Conservation (phyloP, 2,113 vertebrate genomes). For the Synchiropus splendidus region DNA sequence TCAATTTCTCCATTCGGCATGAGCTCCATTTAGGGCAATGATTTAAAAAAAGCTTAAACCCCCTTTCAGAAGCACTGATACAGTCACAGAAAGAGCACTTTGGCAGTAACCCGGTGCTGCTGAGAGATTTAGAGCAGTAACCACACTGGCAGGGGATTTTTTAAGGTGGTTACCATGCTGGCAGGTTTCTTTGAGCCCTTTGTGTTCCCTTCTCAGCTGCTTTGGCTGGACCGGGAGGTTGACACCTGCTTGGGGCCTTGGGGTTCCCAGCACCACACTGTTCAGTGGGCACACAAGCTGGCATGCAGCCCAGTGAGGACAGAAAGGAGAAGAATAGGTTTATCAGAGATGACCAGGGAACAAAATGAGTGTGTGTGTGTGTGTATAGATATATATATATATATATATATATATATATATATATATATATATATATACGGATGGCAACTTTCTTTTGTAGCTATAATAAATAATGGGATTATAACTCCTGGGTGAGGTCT, state of each 20-base stretch:
- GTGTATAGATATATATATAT: too few relatives aligned
- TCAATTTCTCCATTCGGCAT: not conserved
- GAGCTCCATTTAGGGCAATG: conserved; percentile 14
- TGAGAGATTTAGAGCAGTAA: conserved; percentile 50
- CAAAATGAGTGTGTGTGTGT: too few relatives aligned
- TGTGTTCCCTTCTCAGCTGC: conserved; percentile 48
- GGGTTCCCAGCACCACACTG: conserved; percentile 47
- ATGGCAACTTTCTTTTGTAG: too few relatives aligned
- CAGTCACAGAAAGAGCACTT: conserved; percentile 37
- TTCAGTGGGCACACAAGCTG: conserved; percentile 43
- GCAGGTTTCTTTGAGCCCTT: conserved; percentile 59
- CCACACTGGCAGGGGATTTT: conserved; percentile 46
- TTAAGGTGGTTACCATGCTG: conserved; percentile 59
- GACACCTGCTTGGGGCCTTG: conserved; percentile 64
- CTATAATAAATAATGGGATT: too few relatives aligned
- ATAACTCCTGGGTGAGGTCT: too few relatives aligned
- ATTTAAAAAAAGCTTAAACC: conserved; percentile 24
- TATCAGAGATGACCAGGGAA: conserved; percentile 4
- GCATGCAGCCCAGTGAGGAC: conserved; percentile 37
- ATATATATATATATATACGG: too few relatives aligned
- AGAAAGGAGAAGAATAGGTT: conserved; percentile 10
- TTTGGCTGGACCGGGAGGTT: conserved; percentile 46
- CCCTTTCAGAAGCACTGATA: conserved; percentile 28
- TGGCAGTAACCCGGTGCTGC: conserved; percentile 38
- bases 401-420: too few relatives aligned